Conservation (phyloP, 2,888 invertebrate species). For the Osmoderma eremita region DNA sequence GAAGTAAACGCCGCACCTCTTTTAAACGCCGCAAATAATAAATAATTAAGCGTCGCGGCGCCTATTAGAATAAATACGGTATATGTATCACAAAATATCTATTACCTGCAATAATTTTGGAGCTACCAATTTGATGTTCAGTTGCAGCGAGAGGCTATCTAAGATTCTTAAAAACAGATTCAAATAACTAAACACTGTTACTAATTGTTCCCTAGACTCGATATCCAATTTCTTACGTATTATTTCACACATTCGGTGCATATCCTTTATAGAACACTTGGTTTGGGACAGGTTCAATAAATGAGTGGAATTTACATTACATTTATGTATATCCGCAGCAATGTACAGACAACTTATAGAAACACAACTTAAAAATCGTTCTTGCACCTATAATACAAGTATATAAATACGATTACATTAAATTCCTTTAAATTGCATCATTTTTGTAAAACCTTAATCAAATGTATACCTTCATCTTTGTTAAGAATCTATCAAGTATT, state of each 20-base stretch:
- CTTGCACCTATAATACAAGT: conserved; percentile 66
- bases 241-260: conserved; percentile 86
- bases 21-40: too few species aligned
- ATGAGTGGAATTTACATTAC: conserved; percentile 73
- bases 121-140: conserved; percentile 67
- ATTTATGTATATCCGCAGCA: conserved; percentile 75
- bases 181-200: conserved; percentile 77
- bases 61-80: too few species aligned
- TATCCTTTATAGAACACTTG: conserved; percentile 85
- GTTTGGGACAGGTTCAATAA: conserved; percentile 76
- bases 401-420: background rate
- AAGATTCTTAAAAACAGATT: conserved; percentile 74
- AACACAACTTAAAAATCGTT: conserved; percentile 88
- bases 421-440: background rate
- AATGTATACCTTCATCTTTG: conserved; percentile 77
- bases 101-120: conserved; percentile 66
- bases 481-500: conserved; percentile 83
- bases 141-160: conserved; percentile 66
- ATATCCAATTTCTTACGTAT: conserved; percentile 81
- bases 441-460: conserved; percentile 6
- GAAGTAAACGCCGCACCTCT: too few species aligned
- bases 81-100: too few species aligned
- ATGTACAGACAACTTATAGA: conserved; percentile 87
- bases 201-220: conserved; percentile 67
- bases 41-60: too few species aligned